Conservation (phyloP, 1,140 invertebrate genomes). For the Drosophila orena region DNA sequence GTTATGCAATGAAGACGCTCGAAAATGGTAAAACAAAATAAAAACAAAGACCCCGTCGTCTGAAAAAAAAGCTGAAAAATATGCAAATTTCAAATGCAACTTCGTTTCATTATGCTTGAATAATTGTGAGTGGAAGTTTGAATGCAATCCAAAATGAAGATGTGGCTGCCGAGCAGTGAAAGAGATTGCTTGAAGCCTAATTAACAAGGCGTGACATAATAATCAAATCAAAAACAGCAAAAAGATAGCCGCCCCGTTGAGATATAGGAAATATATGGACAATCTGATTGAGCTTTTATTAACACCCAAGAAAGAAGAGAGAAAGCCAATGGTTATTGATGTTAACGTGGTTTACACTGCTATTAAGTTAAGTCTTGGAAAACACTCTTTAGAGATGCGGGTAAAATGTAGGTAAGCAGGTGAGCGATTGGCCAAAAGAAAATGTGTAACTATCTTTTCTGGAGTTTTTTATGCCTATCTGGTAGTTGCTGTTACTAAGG, state of each 20-base stretch:
- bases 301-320: slow-evolving; percentile 1
- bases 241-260: slow-evolving; percentile 21
- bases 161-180: slow-evolving; percentile 42
- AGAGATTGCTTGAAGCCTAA: slow-evolving; percentile 65
- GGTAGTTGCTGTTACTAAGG: too few species aligned
- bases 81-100: slow-evolving; percentile 63
- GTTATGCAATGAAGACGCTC: slow-evolving; percentile 31
- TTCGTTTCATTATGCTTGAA: slow-evolving; percentile 59
- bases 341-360: slow-evolving; percentile 17
- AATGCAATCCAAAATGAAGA: slow-evolving; percentile 54
- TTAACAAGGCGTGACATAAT: slow-evolving; percentile 80
- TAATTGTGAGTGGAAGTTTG: slow-evolving; percentile 69
- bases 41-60: slow-evolving; percentile 28
- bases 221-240: slow-evolving; percentile 40
- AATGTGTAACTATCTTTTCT: neutral
- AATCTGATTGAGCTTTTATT: slow-evolving; percentile 7
- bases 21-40: slow-evolving; percentile 26
- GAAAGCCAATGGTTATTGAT: slow-evolving; percentile 20
- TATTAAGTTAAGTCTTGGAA: slow-evolving; percentile 45
- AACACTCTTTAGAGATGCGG: slow-evolving; percentile 44
- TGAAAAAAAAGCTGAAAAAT: too few species aligned
- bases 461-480: too few species aligned
- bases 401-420: slow-evolving; percentile 38
- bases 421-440: slow-evolving; percentile 6
- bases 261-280: slow-evolving; percentile 42